Percentiles rank a stretch among this genome's conserved stretches.
phyloP scores from a whole-genome alignment of 2,113 vertebrate species.

The Colinus virginianus region DNA sequence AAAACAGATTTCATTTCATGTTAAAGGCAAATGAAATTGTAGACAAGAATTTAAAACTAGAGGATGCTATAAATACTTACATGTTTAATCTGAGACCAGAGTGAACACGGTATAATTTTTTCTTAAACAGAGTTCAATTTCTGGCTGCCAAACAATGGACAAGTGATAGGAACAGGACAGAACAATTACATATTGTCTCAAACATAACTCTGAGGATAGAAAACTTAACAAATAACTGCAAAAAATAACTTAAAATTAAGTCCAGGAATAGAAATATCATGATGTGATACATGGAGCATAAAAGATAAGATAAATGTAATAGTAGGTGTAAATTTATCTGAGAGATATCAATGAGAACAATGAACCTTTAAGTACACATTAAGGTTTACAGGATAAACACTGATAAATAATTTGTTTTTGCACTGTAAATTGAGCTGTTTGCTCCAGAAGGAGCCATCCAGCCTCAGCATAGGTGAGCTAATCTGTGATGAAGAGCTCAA shows the following conservation, averaged over 20 bases:
- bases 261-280: background rate
- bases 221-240: background rate
- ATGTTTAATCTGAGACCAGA: background rate
- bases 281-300: background rate
- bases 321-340: background rate
- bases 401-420: background rate
- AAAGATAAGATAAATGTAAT: background rate
- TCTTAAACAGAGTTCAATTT: background rate
- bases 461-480: background rate
- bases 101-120: background rate
- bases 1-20: background rate
- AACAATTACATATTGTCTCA: background rate
- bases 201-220: background rate
- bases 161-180: background rate
- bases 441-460: background rate
- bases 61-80: background rate
- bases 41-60: background rate
- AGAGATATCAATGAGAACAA: background rate
- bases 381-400: background rate
- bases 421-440: background rate
- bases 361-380: background rate
- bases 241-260: background rate
- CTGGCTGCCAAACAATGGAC: background rate
- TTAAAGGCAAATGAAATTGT: background rate
- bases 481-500: background rate